phyloP scores from a whole-genome alignment of 2,113 vertebrate species.

The Tachysurus fulvidraco region DNA sequence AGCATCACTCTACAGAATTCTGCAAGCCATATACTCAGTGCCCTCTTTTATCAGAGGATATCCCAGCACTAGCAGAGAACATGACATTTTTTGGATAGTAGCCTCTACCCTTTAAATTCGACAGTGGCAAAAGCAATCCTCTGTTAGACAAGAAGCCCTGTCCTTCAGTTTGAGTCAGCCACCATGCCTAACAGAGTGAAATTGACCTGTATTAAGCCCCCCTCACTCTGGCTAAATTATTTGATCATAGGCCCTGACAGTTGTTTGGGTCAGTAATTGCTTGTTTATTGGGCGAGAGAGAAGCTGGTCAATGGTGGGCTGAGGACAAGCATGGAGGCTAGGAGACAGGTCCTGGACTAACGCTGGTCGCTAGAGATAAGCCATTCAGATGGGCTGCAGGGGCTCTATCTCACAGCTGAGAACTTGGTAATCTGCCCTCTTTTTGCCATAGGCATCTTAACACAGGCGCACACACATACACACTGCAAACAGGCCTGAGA shows the following conservation, averaged over 20 bases:
- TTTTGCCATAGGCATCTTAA: conserved; percentile 74
- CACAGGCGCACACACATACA: conserved; percentile 61
- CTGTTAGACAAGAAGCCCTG: conserved; percentile 54
- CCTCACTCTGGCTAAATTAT: conserved; percentile 81
- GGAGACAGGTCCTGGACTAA: conserved; percentile 70
- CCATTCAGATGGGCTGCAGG: conserved; percentile 46
- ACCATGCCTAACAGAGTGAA: conserved; percentile 85
- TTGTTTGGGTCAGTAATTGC: conserved; percentile 85
- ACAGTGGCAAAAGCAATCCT: conserved; percentile 56
- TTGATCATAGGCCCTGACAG: conserved; percentile 84
- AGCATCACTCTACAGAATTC: conserved; percentile 1
- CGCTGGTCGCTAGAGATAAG: conserved; percentile 58
- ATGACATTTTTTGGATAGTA: conserved; percentile 33
- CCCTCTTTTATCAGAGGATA: conserved; percentile 35
- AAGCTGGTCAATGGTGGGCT: conserved; percentile 75
- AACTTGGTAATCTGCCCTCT: conserved; percentile 74
- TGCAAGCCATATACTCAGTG: background rate
- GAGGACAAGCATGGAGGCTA: conserved; percentile 71
- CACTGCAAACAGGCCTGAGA: conserved; percentile 71
- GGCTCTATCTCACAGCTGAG: conserved; percentile 70
- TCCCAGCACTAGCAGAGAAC: conserved; percentile 29
- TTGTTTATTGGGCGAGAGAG: conserved; percentile 78
- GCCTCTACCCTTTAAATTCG: conserved; percentile 57
- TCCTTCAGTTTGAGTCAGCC: conserved; percentile 70
- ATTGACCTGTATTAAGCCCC: conserved; percentile 83